These are phyloP conservation scores for Poecilia latipinna DNA, from an alignment of 2,113 vertebrate genomes.

Conservation along the genomic window DNA sequence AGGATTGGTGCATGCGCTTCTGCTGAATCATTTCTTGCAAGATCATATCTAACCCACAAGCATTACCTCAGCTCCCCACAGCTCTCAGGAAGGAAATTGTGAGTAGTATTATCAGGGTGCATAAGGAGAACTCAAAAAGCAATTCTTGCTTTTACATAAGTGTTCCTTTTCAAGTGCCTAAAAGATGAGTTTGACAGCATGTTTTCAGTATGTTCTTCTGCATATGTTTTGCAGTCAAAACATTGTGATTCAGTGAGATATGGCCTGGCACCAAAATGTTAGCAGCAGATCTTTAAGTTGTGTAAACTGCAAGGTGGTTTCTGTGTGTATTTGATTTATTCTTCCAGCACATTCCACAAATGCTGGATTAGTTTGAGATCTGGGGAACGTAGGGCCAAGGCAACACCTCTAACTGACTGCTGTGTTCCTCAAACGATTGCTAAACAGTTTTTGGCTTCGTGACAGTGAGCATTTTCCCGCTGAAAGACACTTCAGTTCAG, in stretches of 20 bases:
- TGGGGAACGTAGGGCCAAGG: no score
- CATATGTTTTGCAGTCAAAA: background rate
- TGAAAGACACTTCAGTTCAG: no score
- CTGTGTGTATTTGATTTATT: no score
- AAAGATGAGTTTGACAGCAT: background rate
- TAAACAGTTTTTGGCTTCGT: no score
- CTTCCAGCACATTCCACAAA: no score
- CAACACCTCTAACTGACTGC: no score
- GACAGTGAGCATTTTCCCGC: no score
- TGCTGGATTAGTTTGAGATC: no score
- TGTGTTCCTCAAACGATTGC: no score
- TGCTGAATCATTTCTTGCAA: constrained; percentile 11
- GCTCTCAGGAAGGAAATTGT: constrained; percentile 18
- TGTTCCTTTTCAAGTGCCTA: background rate
- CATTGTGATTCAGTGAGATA: background rate
- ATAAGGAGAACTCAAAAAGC: background rate
- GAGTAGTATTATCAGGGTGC: background rate
- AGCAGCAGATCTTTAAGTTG: no score
- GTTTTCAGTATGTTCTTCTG: background rate
- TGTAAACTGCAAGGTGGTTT: no score
- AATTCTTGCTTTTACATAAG: background rate
- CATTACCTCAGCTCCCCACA: constrained; percentile 7
- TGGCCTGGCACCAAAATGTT: background rate
- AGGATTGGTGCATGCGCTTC: constrained; percentile 19
- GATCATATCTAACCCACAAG: constrained; percentile 38